Percentiles rank a stretch among this genome's conserved stretches.
These are phyloP conservation scores for Patiria miniata DNA, from an alignment of 35 echinoderm and acorn worm species.

Conservation along the genomic window DNA sequence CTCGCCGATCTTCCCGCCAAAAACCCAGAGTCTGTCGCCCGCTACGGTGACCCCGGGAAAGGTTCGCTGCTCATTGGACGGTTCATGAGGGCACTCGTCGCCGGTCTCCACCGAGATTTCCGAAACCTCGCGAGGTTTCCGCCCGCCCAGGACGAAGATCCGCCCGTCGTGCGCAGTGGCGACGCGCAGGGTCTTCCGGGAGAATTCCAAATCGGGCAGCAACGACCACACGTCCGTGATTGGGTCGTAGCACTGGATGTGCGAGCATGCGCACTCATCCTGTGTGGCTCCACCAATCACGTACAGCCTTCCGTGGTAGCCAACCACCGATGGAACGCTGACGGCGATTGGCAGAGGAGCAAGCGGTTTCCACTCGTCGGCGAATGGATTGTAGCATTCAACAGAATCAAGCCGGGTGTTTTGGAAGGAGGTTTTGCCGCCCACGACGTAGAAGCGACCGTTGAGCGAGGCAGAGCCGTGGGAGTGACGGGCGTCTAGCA, in stretches of 20 bases:
- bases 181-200: conserved; percentile 58
- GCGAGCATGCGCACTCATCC: conserved; percentile 45
- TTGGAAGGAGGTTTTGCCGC: conserved; percentile 60
- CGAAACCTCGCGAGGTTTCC: conserved; percentile 60
- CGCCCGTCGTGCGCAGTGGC: not conserved
- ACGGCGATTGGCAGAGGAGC: conserved; percentile 62
- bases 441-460: conserved; percentile 59
- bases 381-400: conserved; percentile 52
- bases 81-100: conserved; percentile 27
- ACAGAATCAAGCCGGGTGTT: conserved; percentile 56
- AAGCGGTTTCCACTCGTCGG: conserved; percentile 50
- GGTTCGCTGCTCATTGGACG: conserved; percentile 49
- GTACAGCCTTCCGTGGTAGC: conserved; percentile 37
- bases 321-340: conserved; percentile 63
- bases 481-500: conserved; percentile 58
- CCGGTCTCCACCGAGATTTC: conserved; percentile 29
- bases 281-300: conserved; percentile 74
- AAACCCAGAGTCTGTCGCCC: conserved; percentile 53
- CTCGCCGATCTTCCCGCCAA: conserved; percentile 62
- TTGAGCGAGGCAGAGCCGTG: conserved; percentile 53
- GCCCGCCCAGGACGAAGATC: conserved; percentile 57
- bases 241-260: conserved; percentile 60
- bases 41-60: conserved; percentile 54
- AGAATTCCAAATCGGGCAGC: conserved; percentile 30
- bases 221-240: conserved; percentile 56